phyloP scores from a whole-genome alignment of 2,113 vertebrate species.

The Mandrillus leucophaeus region DNA sequence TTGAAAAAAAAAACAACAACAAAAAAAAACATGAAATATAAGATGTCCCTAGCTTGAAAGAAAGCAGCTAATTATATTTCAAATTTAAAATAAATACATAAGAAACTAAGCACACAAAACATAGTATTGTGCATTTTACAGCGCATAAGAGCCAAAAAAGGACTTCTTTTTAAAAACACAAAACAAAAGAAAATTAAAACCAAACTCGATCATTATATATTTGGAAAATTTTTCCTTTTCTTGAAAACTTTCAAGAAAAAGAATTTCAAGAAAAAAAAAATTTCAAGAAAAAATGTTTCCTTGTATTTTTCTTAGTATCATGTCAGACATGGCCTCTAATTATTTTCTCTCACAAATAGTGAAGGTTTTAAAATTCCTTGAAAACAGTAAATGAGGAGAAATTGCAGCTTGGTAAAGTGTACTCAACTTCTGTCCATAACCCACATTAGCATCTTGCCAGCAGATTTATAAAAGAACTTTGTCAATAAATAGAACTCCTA shows the following conservation, averaged over 20 bases:
- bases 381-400: background rate
- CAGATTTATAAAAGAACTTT: background rate
- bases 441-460: background rate
- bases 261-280: too few relatives aligned
- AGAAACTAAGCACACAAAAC: background rate
- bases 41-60: background rate
- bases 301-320: background rate
- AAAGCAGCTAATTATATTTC: background rate
- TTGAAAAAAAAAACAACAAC: background rate
- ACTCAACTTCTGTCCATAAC: background rate
- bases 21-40: background rate
- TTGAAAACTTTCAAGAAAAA: background rate
- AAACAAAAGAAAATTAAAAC: background rate
- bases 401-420: background rate
- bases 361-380: background rate
- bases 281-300: background rate
- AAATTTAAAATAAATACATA: background rate
- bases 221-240: background rate
- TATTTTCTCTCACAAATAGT: background rate
- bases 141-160: background rate
- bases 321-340: background rate
- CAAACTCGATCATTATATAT: background rate
- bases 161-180: background rate
- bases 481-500: background rate
- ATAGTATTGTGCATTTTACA: background rate